Base-by-base conservation (phyloP, 2,797 vertebrate species). In the Salmo trutta region DNA sequence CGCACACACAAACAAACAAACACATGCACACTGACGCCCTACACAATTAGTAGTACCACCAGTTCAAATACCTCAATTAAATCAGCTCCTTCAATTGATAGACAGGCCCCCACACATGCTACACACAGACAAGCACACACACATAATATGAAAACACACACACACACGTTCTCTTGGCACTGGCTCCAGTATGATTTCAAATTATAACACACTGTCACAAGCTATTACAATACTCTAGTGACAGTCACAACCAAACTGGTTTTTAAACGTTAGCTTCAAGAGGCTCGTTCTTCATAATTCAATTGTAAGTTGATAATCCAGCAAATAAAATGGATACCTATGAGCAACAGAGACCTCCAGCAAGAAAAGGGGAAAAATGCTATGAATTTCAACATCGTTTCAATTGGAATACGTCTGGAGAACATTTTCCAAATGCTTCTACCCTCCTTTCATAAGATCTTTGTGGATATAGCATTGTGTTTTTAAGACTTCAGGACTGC, bases 401-500 rank as follows among this genome's bases (percentile, higher is more conserved):
- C 70, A 62, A 31, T n/a, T 72, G 47, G 73, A 76, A 47, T 36
- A 64, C 76, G 51, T 72, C 82, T 83, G 79, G 79, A 87, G 84
- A 65, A 27, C 69, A 80, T 81, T 74, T 74, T 67, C 54, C 71
- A 75, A 52, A 71, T 59, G 62, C 65, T 77, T 51, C 70, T 52
- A 41, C 64, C 74, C 76, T 52, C 56, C 47, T 47, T 82, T 81
- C 67, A 70, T 62, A 79, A 83, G 81, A 79, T 78, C 84, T 64
- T 7, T 75, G 81, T 64, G 64, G 75, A 82, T 87, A 83, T 77
- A 81, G 82, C 81, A 81, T 78, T 85, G 79, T 74, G 80, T 83
- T 86, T 84, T 87, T 83, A 84, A 81, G 81, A 83, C 82, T 79
- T 81, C 29, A 59, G 75, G 77, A 70, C 79, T 1, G 86, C 86